Evolutionary conservation across 2,113 vertebrate genomes (phyloP).

Genomic region (Axis porcinus): DNA sequence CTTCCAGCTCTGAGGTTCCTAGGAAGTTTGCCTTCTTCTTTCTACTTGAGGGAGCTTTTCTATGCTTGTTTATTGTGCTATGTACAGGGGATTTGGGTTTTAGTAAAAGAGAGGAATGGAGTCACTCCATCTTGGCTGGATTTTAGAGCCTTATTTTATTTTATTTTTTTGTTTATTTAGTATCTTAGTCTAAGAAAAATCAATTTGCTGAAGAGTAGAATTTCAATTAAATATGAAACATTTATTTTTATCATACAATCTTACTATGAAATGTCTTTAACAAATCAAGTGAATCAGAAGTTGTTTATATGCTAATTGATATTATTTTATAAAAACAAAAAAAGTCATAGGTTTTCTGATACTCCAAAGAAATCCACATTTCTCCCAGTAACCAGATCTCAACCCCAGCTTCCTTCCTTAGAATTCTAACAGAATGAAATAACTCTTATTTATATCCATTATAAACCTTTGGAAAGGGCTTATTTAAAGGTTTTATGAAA

Average conservation of each 20-base stretch:
- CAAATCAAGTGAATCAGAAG: background rate
- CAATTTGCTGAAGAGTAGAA: background rate
- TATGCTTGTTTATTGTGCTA: background rate
- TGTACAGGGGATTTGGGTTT: background rate
- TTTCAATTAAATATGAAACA: background rate
- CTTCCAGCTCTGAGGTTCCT: background rate
- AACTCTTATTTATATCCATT: background rate
- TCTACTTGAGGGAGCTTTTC: background rate
- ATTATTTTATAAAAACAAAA: background rate
- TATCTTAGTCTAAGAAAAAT: background rate
- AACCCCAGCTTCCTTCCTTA: background rate
- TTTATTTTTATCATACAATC: background rate
- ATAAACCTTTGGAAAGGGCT: background rate
- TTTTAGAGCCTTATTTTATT: background rate
- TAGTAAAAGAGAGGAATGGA: background rate
- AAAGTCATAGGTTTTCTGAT: background rate
- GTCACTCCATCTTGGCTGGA: background rate
- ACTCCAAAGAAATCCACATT: background rate
- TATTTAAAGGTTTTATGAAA: background rate
- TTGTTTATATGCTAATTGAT: background rate
- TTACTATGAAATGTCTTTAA: background rate
- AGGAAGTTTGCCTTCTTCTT: background rate
- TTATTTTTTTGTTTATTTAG: background rate
- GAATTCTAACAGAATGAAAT: background rate
- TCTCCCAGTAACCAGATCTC: background rate